Evolutionary conservation across 2,797 vertebrate genomes (phyloP).

Genomic region (Arnoldichthys spilopterus): DNA sequence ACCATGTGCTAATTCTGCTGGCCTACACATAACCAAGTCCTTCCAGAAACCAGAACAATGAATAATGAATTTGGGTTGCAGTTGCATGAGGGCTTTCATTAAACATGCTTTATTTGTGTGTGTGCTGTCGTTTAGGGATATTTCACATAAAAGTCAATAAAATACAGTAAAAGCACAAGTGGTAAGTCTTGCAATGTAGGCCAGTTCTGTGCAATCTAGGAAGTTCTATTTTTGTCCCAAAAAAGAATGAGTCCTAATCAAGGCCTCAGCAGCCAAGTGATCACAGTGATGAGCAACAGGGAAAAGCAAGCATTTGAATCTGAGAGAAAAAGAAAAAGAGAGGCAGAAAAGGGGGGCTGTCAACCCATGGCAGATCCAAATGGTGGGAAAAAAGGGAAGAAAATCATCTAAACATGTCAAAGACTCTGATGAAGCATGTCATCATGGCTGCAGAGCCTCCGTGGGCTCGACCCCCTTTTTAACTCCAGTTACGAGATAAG

Average conservation of each 20-base stretch:
- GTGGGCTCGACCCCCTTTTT: slow-evolving; percentile 61
- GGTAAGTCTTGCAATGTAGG: not conserved
- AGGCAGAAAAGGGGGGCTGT: slow-evolving; percentile 42
- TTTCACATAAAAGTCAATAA: not conserved
- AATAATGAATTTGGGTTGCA: slow-evolving; percentile 11
- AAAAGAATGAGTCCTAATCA: not conserved
- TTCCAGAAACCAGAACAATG: slow-evolving; percentile 1
- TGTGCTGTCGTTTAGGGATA: not conserved
- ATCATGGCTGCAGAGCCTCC: slow-evolving; percentile 52
- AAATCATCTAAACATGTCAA: slow-evolving; percentile 64
- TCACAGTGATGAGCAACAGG: slow-evolving; percentile 6
- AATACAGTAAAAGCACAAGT: not conserved
- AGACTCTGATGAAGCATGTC: slow-evolving; percentile 63
- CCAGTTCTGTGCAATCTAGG: not conserved
- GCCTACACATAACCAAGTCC: not conserved
- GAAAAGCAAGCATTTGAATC: slow-evolving; percentile 51
- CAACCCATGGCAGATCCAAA: slow-evolving; percentile 55
- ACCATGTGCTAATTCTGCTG: slow-evolving; percentile 2
- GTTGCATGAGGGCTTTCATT: not conserved
- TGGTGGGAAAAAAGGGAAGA: slow-evolving; percentile 45
- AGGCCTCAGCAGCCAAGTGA: not conserved
- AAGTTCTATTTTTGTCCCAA: not conserved
- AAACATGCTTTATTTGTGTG: not conserved
- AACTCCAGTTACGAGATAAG: slow-evolving; percentile 65
- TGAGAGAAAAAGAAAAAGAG: slow-evolving; percentile 46